These are phyloP conservation scores for Chionis minor DNA, from an alignment of 2,113 vertebrate genomes.

Conservation along the genomic window DNA sequence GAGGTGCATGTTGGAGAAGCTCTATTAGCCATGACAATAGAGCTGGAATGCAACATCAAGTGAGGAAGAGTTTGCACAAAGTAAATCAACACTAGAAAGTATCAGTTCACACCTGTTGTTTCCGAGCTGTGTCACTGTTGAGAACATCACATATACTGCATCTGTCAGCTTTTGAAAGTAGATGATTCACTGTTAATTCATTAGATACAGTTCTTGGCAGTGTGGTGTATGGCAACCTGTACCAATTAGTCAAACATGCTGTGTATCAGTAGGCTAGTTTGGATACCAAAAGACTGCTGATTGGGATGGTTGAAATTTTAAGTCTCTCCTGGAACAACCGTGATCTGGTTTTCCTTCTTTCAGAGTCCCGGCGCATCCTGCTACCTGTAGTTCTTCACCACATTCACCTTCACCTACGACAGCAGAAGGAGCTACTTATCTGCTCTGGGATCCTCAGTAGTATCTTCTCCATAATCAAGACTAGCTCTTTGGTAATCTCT, in stretches of 20 bases:
- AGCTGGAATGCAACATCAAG: not conserved
- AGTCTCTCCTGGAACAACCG: not conserved
- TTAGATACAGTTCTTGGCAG: not conserved
- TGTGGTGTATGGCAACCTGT: not conserved
- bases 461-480: slow-evolving; percentile 95
- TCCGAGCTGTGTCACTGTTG: not conserved
- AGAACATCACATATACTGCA: not conserved
- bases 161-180: not conserved
- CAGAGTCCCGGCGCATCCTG: slow-evolving; percentile 95
- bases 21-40: not conserved
- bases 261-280: not conserved
- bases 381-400: slow-evolving; percentile 96
- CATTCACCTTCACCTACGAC: slow-evolving; percentile 94
- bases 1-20: not conserved
- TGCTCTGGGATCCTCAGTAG: slow-evolving; percentile 97
- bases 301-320: not conserved
- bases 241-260: not conserved
- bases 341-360: slow-evolving; percentile 22
- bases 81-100: not conserved
- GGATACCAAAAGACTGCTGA: not conserved
- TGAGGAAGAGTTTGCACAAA: not conserved
- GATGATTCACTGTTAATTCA: not conserved
- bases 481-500: slow-evolving; percentile 79
- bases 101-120: not conserved
- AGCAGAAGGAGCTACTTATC: slow-evolving; percentile 97